phyloP scores from a whole-genome alignment of 2,797 vertebrate genomes.

The Nasua narica region DNA sequence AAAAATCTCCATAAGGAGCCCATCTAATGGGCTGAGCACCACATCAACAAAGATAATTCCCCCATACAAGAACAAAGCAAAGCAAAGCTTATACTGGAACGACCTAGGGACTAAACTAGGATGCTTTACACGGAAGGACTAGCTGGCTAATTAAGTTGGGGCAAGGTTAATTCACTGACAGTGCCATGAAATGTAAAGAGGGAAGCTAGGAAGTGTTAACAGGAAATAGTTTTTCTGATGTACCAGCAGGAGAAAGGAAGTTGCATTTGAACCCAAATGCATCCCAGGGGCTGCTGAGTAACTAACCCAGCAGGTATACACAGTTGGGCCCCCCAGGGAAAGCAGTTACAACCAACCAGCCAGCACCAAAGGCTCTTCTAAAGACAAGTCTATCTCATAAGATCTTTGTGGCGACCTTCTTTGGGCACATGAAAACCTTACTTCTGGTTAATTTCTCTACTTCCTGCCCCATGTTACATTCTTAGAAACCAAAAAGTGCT shows the following conservation, averaged over 20 bases:
- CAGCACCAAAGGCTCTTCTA: background rate
- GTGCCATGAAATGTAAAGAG: background rate
- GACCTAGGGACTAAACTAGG: background rate
- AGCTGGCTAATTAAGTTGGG: conserved; percentile 22
- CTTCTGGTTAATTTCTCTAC: conserved; percentile 44
- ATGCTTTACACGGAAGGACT: background rate
- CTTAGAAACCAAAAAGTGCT: conserved; percentile 40
- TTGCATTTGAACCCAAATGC: background rate
- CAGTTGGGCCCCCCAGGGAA: background rate
- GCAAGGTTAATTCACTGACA: conserved; percentile 12
- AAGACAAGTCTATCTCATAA: background rate
- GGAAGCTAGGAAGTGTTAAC: background rate
- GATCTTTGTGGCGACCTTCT: background rate
- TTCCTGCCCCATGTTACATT: conserved; percentile 50
- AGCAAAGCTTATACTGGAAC: background rate
- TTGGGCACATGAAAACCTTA: conserved; percentile 10
- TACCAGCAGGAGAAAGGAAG: background rate
- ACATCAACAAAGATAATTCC: background rate
- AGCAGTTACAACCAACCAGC: background rate
- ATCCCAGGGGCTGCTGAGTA: background rate
- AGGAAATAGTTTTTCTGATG: background rate
- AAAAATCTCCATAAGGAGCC: background rate
- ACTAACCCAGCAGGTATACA: background rate
- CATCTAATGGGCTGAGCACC: background rate
- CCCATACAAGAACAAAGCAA: background rate